These are phyloP conservation scores for Agapornis roseicollis DNA, from an alignment of 2,113 vertebrate species.

Conservation along the genomic window DNA sequence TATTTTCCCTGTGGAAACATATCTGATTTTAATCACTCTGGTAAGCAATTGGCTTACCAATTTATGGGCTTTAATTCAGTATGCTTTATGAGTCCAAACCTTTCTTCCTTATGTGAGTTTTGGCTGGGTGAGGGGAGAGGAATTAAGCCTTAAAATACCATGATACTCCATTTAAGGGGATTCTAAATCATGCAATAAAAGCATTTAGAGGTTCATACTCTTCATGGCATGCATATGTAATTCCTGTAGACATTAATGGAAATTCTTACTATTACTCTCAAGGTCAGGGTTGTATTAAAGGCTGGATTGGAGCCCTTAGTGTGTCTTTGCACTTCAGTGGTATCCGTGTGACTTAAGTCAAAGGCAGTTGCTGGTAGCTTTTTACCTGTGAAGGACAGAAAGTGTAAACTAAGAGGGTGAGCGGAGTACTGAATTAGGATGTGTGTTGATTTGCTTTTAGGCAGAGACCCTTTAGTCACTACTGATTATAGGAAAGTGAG, in stretches of 20 bases:
- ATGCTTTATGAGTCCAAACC: conserved; percentile 19
- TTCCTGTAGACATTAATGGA: conserved; percentile 20
- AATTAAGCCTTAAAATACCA: conserved; percentile 40
- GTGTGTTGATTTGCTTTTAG: not conserved
- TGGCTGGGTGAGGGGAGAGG: not conserved
- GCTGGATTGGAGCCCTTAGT: not conserved
- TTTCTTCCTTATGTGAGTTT: conserved; percentile 27
- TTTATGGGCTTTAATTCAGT: conserved; percentile 36
- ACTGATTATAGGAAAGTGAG: not conserved
- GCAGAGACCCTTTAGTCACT: not conserved
- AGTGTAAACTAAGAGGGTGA: not conserved
- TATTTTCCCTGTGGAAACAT: conserved; percentile 31
- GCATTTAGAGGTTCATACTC: conserved; percentile 1
- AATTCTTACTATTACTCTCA: not conserved
- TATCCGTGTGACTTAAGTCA: not conserved
- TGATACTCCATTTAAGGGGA: not conserved
- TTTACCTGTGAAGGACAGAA: not conserved
- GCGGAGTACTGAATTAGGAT: not conserved
- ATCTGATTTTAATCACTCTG: conserved; percentile 22
- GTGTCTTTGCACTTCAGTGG: not conserved
- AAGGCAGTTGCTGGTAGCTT: not conserved
- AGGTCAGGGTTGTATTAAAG: conserved; percentile 10
- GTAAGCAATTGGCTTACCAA: conserved; percentile 40
- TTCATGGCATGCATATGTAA: conserved; percentile 1
- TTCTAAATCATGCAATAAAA: conserved; percentile 41